phyloP scores from a whole-genome alignment of 2,113 vertebrate genomes.

The Formicarius rufipectus region DNA sequence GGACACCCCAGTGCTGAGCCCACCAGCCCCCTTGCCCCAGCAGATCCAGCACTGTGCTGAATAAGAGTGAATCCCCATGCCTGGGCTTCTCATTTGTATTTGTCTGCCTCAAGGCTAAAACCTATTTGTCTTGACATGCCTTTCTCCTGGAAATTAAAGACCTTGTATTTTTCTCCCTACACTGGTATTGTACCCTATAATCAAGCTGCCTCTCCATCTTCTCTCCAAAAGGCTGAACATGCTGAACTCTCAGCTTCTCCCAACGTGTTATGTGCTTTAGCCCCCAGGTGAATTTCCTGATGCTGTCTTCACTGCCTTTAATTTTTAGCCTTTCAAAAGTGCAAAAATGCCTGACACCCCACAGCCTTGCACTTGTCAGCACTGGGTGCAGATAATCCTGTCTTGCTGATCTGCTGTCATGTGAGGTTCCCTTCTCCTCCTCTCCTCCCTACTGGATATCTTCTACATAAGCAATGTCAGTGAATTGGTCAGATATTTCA shows the following conservation, averaged over 20 bases:
- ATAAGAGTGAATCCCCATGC: not conserved
- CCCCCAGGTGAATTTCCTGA: not conserved
- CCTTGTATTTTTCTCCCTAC: not conserved
- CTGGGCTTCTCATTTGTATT: not conserved
- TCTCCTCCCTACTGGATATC: not conserved
- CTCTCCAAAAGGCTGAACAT: not conserved
- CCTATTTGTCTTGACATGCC: not conserved
- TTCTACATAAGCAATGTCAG: not conserved
- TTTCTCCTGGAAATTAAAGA: slow-evolving; percentile 22
- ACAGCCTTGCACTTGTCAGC: not conserved
- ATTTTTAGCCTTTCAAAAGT: not conserved
- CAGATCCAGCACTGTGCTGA: not conserved
- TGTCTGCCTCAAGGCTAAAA: not conserved
- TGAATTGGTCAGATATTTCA: not conserved
- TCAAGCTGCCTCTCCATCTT: not conserved
- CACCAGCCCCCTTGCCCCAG: not conserved
- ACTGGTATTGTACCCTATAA: not conserved
- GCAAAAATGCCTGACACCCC: not conserved
- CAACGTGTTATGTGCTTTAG: not conserved
- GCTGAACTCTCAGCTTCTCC: not conserved
- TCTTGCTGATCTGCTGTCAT: not conserved
- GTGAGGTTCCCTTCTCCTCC: not conserved
- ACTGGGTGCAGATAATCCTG: not conserved
- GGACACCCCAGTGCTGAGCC: rapidly evolving
- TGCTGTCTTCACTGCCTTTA: not conserved